phyloP scores from a whole-genome alignment of 2,797 vertebrate species.

The Hyperoplus immaculatus region DNA sequence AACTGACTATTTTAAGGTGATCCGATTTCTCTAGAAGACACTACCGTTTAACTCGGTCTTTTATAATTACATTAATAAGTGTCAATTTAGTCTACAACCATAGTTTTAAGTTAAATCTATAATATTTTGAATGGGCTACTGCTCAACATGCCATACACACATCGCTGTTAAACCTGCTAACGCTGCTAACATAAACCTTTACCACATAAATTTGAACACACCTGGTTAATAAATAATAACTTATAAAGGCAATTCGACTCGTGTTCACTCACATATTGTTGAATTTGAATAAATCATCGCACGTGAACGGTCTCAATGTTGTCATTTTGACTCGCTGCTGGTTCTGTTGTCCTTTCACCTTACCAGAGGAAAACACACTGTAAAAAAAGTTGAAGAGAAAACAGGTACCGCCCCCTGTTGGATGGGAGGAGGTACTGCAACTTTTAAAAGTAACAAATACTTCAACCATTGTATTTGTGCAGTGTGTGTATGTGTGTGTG shows the following conservation, averaged over 20 bases:
- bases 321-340: conserved; percentile 83
- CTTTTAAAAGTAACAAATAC: no score
- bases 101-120: fast-evolving
- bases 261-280: conserved; percentile 92
- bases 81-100: fast-evolving
- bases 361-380: neutral
- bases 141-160: fast-evolving
- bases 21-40: neutral
- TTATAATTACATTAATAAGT: fast-evolving
- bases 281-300: conserved; percentile 95
- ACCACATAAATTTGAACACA: neutral
- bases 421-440: neutral
- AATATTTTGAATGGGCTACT: neutral
- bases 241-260: fast-evolving
- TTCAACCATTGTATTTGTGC: no score
- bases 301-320: conserved; percentile 91
- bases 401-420: conserved; percentile 48
- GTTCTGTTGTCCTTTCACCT: conserved; percentile 47
- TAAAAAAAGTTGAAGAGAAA: fast-evolving
- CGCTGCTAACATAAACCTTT: neutral
- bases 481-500: no score
- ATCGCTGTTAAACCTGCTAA: conserved; percentile 6
- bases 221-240: fast-evolving
- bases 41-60: fast-evolving
- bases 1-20: fast-evolving